Conservation (phyloP, 2,113 vertebrate genomes). For the Micronisus gabar region DNA sequence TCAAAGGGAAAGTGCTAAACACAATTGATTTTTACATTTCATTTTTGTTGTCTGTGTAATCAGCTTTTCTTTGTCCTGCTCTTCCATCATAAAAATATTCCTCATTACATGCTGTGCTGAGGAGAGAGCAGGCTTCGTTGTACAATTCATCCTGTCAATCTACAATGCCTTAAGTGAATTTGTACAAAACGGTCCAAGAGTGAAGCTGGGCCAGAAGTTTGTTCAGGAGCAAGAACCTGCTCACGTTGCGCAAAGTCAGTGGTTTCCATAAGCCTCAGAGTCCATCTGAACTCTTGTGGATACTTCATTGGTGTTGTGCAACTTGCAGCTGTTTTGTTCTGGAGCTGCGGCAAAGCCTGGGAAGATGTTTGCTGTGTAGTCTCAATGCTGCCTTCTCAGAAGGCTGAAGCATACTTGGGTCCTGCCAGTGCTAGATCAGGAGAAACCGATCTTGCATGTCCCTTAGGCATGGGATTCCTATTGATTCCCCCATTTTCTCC, state of each 20-base stretch:
- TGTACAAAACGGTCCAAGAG: fast-evolving
- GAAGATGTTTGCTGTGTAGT: not conserved
- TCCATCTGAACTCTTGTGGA: not conserved
- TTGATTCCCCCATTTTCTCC: not conserved
- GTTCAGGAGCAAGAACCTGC: not conserved
- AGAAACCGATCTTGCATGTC: not conserved
- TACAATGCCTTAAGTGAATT: not conserved
- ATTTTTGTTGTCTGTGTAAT: not conserved
- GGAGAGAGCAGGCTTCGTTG: not conserved
- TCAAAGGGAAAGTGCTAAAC: not conserved
- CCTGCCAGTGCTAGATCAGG: not conserved
- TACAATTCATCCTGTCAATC: not conserved
- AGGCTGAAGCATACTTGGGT: not conserved
- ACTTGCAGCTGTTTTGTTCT: not conserved
- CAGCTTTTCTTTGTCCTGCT: not conserved
- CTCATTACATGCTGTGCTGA: not conserved
- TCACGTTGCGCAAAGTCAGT: not conserved
- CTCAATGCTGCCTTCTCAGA: not conserved
- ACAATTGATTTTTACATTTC: not conserved
- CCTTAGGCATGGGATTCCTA: not conserved
- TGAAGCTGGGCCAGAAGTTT: not conserved
- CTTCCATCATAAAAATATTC: not conserved
- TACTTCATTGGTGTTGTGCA: not conserved
- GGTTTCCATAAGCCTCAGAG: not conserved
- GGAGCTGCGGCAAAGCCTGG: not conserved